Conservation (phyloP, 2,113 vertebrate genomes). For the Larimichthys crocea region DNA sequence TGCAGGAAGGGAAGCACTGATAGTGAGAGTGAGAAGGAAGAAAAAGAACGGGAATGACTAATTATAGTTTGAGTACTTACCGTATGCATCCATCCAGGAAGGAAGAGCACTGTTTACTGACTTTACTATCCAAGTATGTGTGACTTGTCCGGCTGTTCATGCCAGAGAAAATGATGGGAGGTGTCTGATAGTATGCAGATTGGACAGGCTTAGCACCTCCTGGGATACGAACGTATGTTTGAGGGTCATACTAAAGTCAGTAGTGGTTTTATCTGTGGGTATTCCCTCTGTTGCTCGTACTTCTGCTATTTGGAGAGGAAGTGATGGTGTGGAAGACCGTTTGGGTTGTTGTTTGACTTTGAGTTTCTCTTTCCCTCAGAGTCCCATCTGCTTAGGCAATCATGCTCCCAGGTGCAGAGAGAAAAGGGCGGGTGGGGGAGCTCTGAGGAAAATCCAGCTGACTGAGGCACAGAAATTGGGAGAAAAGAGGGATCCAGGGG, state of each 20-base stretch:
- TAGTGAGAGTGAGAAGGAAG: slow-evolving; percentile 53
- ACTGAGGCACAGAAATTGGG: slow-evolving; percentile 51
- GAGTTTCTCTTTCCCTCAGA: slow-evolving; percentile 69
- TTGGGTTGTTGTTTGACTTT: slow-evolving; percentile 75
- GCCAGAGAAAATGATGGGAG: slow-evolving; percentile 64
- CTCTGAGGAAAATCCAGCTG: slow-evolving; percentile 63
- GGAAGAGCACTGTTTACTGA: slow-evolving; percentile 75
- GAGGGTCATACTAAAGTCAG: slow-evolving; percentile 22
- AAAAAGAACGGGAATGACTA: slow-evolving; percentile 32
- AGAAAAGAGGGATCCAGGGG: slow-evolving; percentile 26
- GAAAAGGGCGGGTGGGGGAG: slow-evolving; percentile 39
- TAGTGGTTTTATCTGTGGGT: slow-evolving; percentile 60
- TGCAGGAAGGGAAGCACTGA: slow-evolving; percentile 33
- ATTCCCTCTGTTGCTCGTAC: slow-evolving; percentile 62
- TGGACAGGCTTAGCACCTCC: slow-evolving; percentile 25
- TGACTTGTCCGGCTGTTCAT: slow-evolving; percentile 58
- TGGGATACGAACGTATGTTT: slow-evolving; percentile 22
- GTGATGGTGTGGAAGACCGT: slow-evolving; percentile 59
- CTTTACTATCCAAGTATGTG: slow-evolving; percentile 71
- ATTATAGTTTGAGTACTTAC: slow-evolving; percentile 57
- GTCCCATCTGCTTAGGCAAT: slow-evolving; percentile 81
- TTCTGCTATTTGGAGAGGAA: slow-evolving; percentile 61
- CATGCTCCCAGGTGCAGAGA: slow-evolving; percentile 77
- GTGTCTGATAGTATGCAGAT: slow-evolving; percentile 62
- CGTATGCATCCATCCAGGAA: slow-evolving; percentile 54